Percentiles rank a stretch among this genome's conserved stretches.
These are phyloP conservation scores for Sinodicranocentrus sp. DNA, from an alignment of 2,888 invertebrate genomes.

Conservation along the genomic window DNA sequence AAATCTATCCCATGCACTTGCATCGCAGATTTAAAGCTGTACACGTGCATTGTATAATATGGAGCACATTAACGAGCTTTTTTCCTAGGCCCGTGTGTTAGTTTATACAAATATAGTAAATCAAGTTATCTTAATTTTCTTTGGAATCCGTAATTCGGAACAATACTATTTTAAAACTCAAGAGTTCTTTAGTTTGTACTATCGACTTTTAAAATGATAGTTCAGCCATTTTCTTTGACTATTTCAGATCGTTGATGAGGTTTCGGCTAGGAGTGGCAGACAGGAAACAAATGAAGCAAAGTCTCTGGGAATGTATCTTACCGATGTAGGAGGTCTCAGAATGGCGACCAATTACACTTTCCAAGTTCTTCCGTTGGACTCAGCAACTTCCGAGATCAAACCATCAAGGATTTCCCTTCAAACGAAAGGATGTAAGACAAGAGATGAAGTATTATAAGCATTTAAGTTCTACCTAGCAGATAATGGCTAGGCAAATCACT, in stretches of 20 bases:
- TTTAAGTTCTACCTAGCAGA: no score
- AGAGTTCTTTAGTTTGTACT: neutral
- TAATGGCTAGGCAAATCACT: no score
- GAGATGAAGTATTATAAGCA: neutral
- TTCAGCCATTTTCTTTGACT: neutral
- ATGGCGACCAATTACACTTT: conserved; percentile 92
- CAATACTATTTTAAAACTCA: neutral
- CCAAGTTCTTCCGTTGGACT: conserved; percentile 82
- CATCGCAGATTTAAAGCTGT: no score
- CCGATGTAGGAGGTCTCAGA: conserved; percentile 82
- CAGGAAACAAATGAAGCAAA: conserved; percentile 66
- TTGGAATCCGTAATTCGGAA: no score
- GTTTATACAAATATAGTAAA: no score
- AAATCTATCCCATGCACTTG: no score
- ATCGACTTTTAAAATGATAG: no score
- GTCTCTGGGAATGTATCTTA: conserved; percentile 67
- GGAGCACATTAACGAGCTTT: no score
- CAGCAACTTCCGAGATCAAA: conserved; percentile 55
- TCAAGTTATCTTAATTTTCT: no score
- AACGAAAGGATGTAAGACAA: conserved; percentile 89
- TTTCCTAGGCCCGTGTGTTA: no score
- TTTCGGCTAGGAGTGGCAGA: conserved; percentile 69
- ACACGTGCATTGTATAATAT: no score
- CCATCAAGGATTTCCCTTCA: conserved; percentile 83
- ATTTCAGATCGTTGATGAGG: conserved; percentile 72